Base-by-base conservation (phyloP, 2,113 vertebrate species). In the Psittacara wagleri region DNA sequence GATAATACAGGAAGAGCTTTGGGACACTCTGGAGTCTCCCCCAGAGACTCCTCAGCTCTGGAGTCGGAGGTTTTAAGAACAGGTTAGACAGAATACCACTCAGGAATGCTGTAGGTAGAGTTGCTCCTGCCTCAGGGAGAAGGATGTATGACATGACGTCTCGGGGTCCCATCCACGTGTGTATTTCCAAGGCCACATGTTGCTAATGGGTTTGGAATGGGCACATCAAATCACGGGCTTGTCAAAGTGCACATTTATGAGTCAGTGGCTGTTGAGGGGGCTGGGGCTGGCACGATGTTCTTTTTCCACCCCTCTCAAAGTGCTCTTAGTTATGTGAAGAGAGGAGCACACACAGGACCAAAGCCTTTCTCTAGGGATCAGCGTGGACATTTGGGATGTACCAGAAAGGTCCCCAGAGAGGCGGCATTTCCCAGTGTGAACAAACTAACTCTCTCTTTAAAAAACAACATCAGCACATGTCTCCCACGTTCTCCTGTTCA, bases 101-200 rank as follows among this genome's bases (percentile, higher is more conserved):
- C 11, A 39, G 93, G 91, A 95, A 96, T 93, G 93, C 63, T 83
- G 95, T 52, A 63, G 84, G 88, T 70, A 46, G 61, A 74, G 90
- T 57, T 39, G 39, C 51, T 83, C 1, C 37, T 35, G 73, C 93
- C 88, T 83, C 10, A 2, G 77, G 88, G 62, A 63, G 41, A n/a
- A 13, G 63, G 41, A 27, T 46, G 68, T 54, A 25, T 81, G 59
- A 57, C 10, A 6, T 31, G 25, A 27, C 0, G 2, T 25, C 57
- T 41, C 1, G 0, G 29, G 44, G 43, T 52, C 69, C 54, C 55
- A 43, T 41, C 43, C 63, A 23, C 35, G 6, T 63, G 63, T 5
- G 0, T 8, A 3, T 86, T 93, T 76, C 48, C 61, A 54, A 17
- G 33, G 72, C 28, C n/a, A 33, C 20, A 0, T 7, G 31, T 52